Percentiles rank a stretch among this genome's conserved stretches.
Conservation (phyloP, 2,113 vertebrate genomes). For the Pleuronectes platessa region DNA sequence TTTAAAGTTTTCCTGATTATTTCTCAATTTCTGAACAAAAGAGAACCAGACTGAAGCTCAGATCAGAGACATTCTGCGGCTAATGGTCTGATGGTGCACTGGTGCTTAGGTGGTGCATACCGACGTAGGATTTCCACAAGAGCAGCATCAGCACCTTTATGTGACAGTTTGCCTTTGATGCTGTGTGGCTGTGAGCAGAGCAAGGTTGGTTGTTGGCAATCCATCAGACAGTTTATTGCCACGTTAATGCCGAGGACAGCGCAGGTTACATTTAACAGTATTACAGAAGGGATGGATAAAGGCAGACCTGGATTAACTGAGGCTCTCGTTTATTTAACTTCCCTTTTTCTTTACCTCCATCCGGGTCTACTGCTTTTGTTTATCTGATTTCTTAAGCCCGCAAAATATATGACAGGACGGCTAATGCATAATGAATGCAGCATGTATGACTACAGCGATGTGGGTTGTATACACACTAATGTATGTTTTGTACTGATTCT, state of each 20-base stretch:
- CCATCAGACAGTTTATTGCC: constrained; percentile 61
- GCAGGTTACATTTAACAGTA: constrained; percentile 57
- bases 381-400: constrained; percentile 9
- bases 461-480: background rate
- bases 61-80: background rate
- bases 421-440: constrained; percentile 30
- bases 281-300: constrained; percentile 6
- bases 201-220: constrained; percentile 49
- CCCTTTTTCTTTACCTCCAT: constrained; percentile 6
- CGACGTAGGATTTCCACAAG: background rate
- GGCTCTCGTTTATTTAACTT: background rate
- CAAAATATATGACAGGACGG: constrained; percentile 11
- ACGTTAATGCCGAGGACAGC: constrained; percentile 60
- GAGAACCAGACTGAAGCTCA: no score
- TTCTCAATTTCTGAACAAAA: no score
- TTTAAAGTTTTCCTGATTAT: background rate
- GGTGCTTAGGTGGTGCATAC: background rate
- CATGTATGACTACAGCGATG: background rate
- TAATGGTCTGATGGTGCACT: constrained; percentile 1
- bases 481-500: background rate
- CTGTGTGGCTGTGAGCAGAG: constrained; percentile 12
- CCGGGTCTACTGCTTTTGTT: background rate
- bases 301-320: constrained; percentile 1
- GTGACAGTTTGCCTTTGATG: constrained; percentile 55
- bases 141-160: constrained; percentile 49